These are phyloP conservation scores for Aythya baeri DNA, from an alignment of 2,113 vertebrate genomes.

Conservation along the genomic window DNA sequence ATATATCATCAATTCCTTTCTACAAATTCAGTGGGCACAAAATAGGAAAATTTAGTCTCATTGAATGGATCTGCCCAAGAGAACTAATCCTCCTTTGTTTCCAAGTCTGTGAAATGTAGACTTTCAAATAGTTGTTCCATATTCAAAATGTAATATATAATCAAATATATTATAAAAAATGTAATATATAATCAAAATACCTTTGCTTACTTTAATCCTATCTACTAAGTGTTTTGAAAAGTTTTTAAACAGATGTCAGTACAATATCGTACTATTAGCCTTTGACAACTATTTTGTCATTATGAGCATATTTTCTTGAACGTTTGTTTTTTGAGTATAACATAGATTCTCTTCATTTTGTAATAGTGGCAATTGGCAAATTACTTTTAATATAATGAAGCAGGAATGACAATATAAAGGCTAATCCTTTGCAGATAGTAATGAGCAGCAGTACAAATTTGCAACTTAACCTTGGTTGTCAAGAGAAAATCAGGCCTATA, in stretches of 20 bases:
- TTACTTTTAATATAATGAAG: background rate
- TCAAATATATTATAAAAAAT: background rate
- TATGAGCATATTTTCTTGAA: background rate
- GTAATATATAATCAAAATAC: background rate
- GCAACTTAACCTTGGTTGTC: background rate
- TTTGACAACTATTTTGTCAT: background rate
- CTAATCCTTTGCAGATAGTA: background rate
- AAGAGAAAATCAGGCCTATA: background rate
- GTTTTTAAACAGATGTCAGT: background rate
- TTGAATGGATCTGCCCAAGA: background rate
- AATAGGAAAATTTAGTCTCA: background rate
- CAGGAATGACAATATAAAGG: background rate
- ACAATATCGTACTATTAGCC: background rate
- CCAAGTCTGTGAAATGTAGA: background rate
- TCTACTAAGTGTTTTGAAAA: background rate
- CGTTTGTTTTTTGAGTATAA: background rate
- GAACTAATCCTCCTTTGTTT: background rate
- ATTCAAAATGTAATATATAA: background rate
- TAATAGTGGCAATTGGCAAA: background rate
- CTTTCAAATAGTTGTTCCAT: background rate
- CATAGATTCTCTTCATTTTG: background rate
- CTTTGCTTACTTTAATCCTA: background rate
- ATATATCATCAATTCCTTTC: background rate
- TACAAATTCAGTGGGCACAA: background rate
- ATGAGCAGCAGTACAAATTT: background rate